Percentiles rank a stretch among this genome's conserved stretches.
Evolutionary conservation across 64 coral and sea anemone genomes (phyloP).

Genomic region (Pocillopora damicornis): DNA sequence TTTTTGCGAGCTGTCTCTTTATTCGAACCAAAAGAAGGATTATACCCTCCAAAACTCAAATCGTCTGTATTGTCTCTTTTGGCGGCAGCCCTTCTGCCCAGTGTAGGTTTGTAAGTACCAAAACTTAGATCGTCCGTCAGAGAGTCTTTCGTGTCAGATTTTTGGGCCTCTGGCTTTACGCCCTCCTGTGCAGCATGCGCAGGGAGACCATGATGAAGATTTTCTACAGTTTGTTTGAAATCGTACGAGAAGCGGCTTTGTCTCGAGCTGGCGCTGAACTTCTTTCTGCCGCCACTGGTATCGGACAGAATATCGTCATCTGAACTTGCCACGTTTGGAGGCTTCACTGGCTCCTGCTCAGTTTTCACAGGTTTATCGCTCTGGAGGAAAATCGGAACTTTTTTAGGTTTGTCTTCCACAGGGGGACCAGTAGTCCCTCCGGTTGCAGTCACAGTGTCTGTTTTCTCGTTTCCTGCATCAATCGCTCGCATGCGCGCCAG

Average conservation of each 20-base stretch:
- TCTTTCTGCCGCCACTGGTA: conserved; percentile 14
- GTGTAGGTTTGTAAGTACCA: conserved; percentile 74
- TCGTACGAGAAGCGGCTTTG: conserved; percentile 69
- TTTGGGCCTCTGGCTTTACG: conserved; percentile 12
- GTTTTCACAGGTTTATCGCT: conserved; percentile 21
- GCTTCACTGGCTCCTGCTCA: conserved; percentile 19
- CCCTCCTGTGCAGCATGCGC: conserved; percentile 70
- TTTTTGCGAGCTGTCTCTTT: conserved; percentile 34
- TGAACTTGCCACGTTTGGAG: neutral
- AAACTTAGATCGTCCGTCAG: conserved; percentile 68
- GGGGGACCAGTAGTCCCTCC: neutral
- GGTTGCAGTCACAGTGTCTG: conserved; percentile 35
- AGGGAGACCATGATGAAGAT: conserved; percentile 80
- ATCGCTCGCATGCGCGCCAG: conserved; percentile 80
- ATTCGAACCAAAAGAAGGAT: conserved; percentile 67
- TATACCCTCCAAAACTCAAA: conserved; percentile 39
- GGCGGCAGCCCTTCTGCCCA: conserved; percentile 33
- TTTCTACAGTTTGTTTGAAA: conserved; percentile 84
- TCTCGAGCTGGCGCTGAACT: conserved; percentile 50
- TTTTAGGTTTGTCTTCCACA: conserved; percentile 76
- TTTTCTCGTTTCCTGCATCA: conserved; percentile 42
- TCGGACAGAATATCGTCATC: conserved; percentile 43
- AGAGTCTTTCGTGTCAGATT: conserved; percentile 1
- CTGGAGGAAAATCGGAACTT: conserved; percentile 84
- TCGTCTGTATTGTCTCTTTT: conserved; percentile 11